phyloP scores from a whole-genome alignment of 2,113 vertebrate species.

The Sclerurus mexicanus region DNA sequence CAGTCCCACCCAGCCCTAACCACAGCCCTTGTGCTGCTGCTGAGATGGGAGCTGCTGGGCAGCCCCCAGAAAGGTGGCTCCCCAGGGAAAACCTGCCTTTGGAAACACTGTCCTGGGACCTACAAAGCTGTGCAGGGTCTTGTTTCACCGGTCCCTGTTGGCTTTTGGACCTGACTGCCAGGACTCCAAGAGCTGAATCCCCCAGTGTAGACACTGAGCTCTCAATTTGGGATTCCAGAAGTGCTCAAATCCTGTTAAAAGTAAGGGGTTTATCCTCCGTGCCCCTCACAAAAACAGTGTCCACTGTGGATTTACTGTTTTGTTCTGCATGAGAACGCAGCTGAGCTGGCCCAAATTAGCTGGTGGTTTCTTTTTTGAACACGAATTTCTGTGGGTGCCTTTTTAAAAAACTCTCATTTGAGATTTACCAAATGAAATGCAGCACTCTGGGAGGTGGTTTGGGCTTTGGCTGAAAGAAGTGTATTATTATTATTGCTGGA shows the following conservation, averaged over 20 bases:
- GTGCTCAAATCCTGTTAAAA: not conserved
- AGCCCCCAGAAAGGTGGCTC: not conserved
- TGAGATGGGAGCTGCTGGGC: not conserved
- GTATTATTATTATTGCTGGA: not conserved
- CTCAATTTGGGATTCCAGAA: not conserved
- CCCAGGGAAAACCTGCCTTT: not conserved
- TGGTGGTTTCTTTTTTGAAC: not conserved
- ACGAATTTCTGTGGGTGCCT: not conserved
- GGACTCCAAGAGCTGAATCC: not conserved
- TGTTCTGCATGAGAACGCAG: fast-evolving
- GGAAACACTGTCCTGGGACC: not conserved
- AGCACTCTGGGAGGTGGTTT: not conserved
- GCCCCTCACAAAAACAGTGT: not conserved
- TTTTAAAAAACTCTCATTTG: not conserved
- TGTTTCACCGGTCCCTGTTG: not conserved
- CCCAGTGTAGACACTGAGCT: not conserved
- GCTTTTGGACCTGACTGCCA: not conserved
- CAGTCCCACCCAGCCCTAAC: not conserved
- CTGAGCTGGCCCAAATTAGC: not conserved
- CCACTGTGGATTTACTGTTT: not conserved
- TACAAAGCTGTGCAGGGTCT: not conserved
- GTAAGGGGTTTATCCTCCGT: not conserved
- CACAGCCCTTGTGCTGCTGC: not conserved
- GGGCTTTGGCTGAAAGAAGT: not conserved
- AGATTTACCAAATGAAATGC: not conserved